Percentiles rank a stretch among this genome's conserved stretches.
Evolutionary conservation across 2,797 vertebrate species (phyloP).

Genomic region (Anguilla obscura): DNA sequence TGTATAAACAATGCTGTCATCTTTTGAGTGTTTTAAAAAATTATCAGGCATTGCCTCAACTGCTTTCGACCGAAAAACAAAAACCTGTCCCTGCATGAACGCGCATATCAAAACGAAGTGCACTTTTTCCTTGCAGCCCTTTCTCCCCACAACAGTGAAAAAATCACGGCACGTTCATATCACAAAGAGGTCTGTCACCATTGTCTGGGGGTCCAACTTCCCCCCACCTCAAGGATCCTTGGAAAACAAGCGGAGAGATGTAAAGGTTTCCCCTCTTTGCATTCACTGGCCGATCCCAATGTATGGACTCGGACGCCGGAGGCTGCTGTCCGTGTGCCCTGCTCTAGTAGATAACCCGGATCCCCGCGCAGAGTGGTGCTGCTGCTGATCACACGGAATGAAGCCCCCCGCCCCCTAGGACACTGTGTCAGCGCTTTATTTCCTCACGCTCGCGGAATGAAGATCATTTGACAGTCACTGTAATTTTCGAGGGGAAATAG

Average conservation of each 20-base stretch:
- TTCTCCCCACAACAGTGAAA: slow-evolving; percentile 39
- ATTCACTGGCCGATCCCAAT: neutral
- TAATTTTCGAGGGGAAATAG: slow-evolving; percentile 2
- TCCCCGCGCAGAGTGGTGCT: slow-evolving; percentile 39
- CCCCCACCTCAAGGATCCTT: slow-evolving; percentile 4
- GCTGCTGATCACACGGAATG: slow-evolving; percentile 44
- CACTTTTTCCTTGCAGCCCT: slow-evolving; percentile 28
- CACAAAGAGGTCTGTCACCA: slow-evolving; percentile 46
- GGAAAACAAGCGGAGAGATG: neutral
- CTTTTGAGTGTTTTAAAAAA: slow-evolving; percentile 55
- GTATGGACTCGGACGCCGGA: neutral
- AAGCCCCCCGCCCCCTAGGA: slow-evolving; percentile 23
- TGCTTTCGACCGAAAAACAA: slow-evolving; percentile 25
- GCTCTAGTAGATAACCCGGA: slow-evolving; percentile 29
- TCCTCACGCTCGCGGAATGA: slow-evolving; percentile 17
- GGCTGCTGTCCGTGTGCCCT: slow-evolving; percentile 26
- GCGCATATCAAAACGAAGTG: slow-evolving; percentile 16
- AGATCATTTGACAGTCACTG: slow-evolving; percentile 1
- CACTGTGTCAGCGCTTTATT: slow-evolving; percentile 31
- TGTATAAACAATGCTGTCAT: slow-evolving; percentile 34
- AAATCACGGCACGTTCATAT: slow-evolving; percentile 61
- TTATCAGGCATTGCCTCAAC: slow-evolving; percentile 53
- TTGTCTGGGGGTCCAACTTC: slow-evolving; percentile 51
- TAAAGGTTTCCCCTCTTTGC: neutral
- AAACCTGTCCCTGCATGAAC: slow-evolving; percentile 47